Evolutionary conservation across 1,140 invertebrate genomes (phyloP).

Genomic region (Leptinotarsa undecemlineata): DNA sequence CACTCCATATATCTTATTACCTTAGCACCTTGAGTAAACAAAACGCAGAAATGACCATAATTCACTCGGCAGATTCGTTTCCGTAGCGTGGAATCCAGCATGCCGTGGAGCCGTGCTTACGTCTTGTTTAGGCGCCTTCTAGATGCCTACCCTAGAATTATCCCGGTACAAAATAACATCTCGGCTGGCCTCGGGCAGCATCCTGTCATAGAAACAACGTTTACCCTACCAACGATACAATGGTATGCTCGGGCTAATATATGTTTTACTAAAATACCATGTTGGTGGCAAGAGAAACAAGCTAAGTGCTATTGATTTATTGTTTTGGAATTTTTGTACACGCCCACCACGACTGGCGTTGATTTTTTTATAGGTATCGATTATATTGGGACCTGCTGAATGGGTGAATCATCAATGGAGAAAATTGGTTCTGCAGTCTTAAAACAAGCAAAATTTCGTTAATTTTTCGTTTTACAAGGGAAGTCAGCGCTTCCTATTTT

Average conservation of each 20-base stretch:
- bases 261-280: constrained; percentile 42
- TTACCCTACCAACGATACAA: constrained; percentile 40
- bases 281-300: constrained; percentile 37
- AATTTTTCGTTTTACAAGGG: too few relatives aligned
- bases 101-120: constrained; percentile 27
- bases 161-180: constrained; percentile 13
- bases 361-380: constrained; percentile 16
- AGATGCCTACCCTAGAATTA: constrained; percentile 40
- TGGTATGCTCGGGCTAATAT: constrained; percentile 36
- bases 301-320: constrained; percentile 37
- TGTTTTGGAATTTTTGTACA: constrained; percentile 28
- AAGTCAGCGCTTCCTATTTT: too few relatives aligned
- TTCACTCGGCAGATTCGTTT: constrained; percentile 18
- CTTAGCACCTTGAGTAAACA: constrained; percentile 22
- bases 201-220: constrained; percentile 40
- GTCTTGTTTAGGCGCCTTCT: constrained; percentile 45
- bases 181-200: constrained; percentile 27
- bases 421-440: neutral
- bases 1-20: constrained; percentile 20
- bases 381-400: neutral
- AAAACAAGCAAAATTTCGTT: neutral
- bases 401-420: neutral
- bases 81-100: constrained; percentile 11
- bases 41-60: constrained; percentile 20
- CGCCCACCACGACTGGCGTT: constrained; percentile 30